Conservation (phyloP, 2,113 vertebrate species). For the Verasper variegatus region DNA sequence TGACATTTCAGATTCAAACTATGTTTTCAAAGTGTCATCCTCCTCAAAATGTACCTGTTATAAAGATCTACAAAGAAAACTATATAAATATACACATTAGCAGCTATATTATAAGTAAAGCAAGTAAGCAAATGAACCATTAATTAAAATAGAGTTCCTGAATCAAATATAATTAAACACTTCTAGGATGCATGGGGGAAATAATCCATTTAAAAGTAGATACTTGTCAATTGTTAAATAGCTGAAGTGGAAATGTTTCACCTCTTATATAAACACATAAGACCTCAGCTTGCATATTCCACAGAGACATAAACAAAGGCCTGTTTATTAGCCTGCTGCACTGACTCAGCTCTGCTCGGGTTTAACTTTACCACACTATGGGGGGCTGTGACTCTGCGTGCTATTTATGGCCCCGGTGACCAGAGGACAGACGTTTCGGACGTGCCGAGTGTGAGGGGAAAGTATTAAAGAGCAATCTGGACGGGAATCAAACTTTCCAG, state of each 20-base stretch:
- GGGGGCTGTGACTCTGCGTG: conserved; percentile 36
- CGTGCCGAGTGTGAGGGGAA: conserved; percentile 35
- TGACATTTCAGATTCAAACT: background rate
- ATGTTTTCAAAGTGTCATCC: too few species aligned
- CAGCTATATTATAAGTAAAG: too few species aligned
- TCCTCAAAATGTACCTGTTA: too few species aligned
- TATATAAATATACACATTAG: too few species aligned
- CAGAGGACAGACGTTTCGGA: conserved; percentile 53
- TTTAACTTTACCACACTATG: conserved; percentile 41
- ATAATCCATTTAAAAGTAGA: background rate
- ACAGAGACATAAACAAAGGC: conserved; percentile 46
- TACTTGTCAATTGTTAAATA: background rate
- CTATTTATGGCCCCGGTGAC: conserved; percentile 68
- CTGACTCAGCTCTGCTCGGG: background rate
- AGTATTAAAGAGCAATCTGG: conserved; percentile 24
- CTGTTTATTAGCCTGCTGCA: conserved; percentile 39
- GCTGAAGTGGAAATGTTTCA: background rate
- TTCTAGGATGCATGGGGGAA: too few species aligned
- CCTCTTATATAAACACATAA: background rate
- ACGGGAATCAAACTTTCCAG: conserved; percentile 21
- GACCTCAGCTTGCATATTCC: background rate
- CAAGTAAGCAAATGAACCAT: too few species aligned
- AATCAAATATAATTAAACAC: too few species aligned
- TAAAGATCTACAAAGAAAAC: too few species aligned
- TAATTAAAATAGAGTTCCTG: too few species aligned